These are phyloP conservation scores for Icerya purchasi DNA, from an alignment of 2,888 invertebrate genomes.

Conservation along the genomic window DNA sequence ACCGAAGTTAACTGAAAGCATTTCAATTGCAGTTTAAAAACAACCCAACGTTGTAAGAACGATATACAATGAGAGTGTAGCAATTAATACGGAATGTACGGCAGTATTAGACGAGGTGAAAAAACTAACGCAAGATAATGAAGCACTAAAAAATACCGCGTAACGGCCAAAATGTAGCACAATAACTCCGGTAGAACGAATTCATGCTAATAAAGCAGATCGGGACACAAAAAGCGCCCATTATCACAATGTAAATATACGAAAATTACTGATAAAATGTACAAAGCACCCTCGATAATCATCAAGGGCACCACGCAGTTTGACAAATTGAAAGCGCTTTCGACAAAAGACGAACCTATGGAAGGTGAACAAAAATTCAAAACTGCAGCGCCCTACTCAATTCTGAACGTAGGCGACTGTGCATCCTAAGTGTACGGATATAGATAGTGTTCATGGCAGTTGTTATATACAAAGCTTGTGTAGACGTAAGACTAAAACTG, in stretches of 20 bases:
- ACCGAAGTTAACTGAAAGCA: neutral
- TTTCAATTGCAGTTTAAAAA: neutral
- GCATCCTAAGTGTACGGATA: no score
- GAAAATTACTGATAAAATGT: neutral
- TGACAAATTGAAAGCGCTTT: neutral
- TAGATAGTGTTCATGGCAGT: no score
- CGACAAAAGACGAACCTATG: neutral
- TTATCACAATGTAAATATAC: no score
- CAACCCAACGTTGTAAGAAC: neutral
- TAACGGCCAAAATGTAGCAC: no score
- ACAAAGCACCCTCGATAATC: neutral
- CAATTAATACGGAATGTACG: neutral
- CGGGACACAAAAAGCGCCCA: no score
- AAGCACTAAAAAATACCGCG: neutral
- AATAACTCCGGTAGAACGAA: neutral
- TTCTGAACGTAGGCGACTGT: no score
- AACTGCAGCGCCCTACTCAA: no score
- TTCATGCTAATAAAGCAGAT: neutral
- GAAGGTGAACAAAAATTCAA: neutral
- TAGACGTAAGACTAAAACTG: no score
- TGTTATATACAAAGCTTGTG: no score
- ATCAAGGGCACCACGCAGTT: neutral
- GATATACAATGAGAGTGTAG: neutral
- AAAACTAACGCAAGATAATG: neutral
- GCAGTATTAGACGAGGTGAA: neutral